These are phyloP conservation scores for Drosophila pectinifera DNA, from an alignment of 1,140 invertebrate genomes.

Conservation along the genomic window DNA sequence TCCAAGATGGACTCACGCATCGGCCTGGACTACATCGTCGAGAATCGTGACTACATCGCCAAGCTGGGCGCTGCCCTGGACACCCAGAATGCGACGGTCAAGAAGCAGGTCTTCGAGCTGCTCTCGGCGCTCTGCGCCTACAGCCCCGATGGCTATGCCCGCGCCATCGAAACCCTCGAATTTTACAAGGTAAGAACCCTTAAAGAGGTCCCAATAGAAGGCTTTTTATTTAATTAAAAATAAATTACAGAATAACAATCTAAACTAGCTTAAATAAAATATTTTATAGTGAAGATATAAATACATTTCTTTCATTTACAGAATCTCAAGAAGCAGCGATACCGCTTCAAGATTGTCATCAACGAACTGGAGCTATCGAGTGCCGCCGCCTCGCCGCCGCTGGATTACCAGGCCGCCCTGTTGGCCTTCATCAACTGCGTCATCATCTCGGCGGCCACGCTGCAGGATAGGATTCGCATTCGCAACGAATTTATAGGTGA, in stretches of 20 bases:
- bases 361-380: slow-evolving; percentile 92
- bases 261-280: too few relatives aligned
- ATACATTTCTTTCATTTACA: slow-evolving; percentile 79
- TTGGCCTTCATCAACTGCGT: slow-evolving; percentile 98
- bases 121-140: slow-evolving; percentile 95
- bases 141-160: slow-evolving; percentile 92
- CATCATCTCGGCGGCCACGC: slow-evolving; percentile 94
- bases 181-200: slow-evolving; percentile 91
- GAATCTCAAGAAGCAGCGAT: slow-evolving; percentile 93
- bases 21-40: slow-evolving; percentile 96
- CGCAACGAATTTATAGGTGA: slow-evolving; percentile 98
- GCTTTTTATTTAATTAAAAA: background rate
- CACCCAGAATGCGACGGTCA: slow-evolving; percentile 93
- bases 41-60: slow-evolving; percentile 95
- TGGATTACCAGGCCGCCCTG: slow-evolving; percentile 95
- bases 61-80: slow-evolving; percentile 95
- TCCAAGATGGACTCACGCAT: slow-evolving; percentile 93
- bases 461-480: slow-evolving; percentile 94
- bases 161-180: slow-evolving; percentile 94
- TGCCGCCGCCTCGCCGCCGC: slow-evolving; percentile 85
- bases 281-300: too few relatives aligned
- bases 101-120: slow-evolving; percentile 96
- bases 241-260: too few relatives aligned
- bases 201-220: too few relatives aligned
- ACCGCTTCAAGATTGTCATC: slow-evolving; percentile 94